phyloP scores from a whole-genome alignment of 2,888 invertebrate species.

The Hyppa rectilinea region DNA sequence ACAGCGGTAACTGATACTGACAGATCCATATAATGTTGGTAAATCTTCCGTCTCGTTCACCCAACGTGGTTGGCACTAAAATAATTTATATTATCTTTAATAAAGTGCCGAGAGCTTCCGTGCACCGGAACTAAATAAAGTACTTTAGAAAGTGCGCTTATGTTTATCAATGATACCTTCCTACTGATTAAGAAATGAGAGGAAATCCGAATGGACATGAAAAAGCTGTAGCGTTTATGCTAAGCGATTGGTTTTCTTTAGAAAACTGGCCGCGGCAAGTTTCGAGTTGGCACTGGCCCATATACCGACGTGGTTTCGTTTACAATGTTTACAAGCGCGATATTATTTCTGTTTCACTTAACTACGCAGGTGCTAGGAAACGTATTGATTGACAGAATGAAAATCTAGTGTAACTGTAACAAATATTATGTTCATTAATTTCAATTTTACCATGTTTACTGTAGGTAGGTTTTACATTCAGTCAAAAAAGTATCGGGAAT shows the following conservation, averaged over 20 bases:
- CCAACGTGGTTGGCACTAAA: conserved; percentile 10
- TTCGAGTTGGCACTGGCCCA: conserved; percentile 55
- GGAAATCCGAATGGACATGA: conserved; percentile 62
- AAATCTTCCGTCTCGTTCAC: neutral
- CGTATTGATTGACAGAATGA: neutral
- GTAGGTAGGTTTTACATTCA: too few relatives aligned
- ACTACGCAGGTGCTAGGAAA: conserved; percentile 15
- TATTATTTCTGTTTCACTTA: conserved; percentile 30
- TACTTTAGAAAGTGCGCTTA: conserved; percentile 55
- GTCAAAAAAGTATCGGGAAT: too few relatives aligned
- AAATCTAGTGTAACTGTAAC: neutral
- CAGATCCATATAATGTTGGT: neutral
- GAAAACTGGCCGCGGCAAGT: conserved; percentile 63
- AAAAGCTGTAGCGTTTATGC: conserved; percentile 63
- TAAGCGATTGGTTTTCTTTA: conserved; percentile 60
- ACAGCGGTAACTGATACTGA: neutral
- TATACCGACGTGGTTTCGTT: conserved; percentile 34
- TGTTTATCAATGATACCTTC: conserved; percentile 52
- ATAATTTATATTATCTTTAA: conserved; percentile 27
- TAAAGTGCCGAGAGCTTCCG: conserved; percentile 6
- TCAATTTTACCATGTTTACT: neutral
- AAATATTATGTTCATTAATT: neutral
- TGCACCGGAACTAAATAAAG: conserved; percentile 39
- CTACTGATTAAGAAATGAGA: conserved; percentile 57
- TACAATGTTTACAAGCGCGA: conserved; percentile 41